Base-by-base conservation (phyloP, 2,113 vertebrate species). In the Lathamus discolor region DNA sequence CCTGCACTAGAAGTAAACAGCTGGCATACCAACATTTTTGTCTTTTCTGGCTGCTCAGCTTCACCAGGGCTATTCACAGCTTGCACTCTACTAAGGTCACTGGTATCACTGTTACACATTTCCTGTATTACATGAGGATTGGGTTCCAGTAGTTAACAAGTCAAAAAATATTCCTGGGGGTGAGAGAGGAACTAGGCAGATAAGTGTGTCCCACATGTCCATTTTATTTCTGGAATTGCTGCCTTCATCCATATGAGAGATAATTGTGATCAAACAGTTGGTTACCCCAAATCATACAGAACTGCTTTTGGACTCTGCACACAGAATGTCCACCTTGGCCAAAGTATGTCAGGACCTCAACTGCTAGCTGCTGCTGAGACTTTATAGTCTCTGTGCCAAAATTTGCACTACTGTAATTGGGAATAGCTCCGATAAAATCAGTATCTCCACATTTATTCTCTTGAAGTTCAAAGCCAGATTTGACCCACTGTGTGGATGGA, bases 41-140 rank as follows among this genome's bases (percentile, higher is more conserved):
- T 78, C 61, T 94, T 94, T 80, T 51, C 73, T 73, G 43, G 43
- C 66, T 66, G 70, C 49, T 82, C 41, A 77, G 49, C n/a, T 95
- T 91, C 68, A 61, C n/a, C 37, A 78, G 83, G 75, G 77, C 68
- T 88, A 88, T 95, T 95, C 88, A 68, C 75, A 95, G 93, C 83
- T 84, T 90, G 75, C 81, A 77, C 78, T 96, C 93, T 41, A 57
- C 64, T 92, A 54, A 96, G 88, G 59, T 89, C 68, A 1, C 9
- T 37, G 49, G 49, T 91, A 92, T 95, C 76, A 37, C 69, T 2
- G 3, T 94, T 66, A 85, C 69, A 92, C 68, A 20, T 97, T 97
- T 97, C 95, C 96, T 96, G 43, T 95, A 68, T 92, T 86, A 93
- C 75, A 77, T 55, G 67, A 95, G 43, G 88, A 95, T 88, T 28